phyloP scores from a whole-genome alignment of 2,113 vertebrate genomes.

The Talpa occidentalis region DNA sequence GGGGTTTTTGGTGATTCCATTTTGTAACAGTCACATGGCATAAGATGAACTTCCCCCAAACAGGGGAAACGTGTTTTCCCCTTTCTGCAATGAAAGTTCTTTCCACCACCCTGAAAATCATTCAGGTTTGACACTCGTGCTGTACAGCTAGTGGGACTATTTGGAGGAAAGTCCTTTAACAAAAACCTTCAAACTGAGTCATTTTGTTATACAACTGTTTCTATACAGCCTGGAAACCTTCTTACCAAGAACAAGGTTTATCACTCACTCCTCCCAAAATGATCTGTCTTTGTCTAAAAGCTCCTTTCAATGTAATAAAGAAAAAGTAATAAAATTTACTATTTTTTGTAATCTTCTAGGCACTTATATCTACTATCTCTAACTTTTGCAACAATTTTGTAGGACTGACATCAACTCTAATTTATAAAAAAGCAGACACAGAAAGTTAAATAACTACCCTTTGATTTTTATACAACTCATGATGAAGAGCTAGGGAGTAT shows the following conservation, averaged over 20 bases:
- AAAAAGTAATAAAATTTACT: not conserved
- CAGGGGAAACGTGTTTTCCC: not conserved
- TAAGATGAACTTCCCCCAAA: not conserved
- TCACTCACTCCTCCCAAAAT: not conserved
- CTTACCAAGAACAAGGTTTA: not conserved
- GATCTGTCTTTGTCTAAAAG: not conserved
- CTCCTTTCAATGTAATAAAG: not conserved
- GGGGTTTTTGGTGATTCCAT: too few species aligned
- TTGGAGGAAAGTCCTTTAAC: not conserved
- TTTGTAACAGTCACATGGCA: not conserved
- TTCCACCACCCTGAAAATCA: not conserved
- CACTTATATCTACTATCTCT: not conserved
- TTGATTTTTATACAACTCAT: not conserved
- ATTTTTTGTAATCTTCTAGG: not conserved
- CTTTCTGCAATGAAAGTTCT: not conserved
- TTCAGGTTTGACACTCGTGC: not conserved
- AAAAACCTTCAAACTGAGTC: not conserved
- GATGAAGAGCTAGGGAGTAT: not conserved
- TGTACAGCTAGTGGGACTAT: not conserved
- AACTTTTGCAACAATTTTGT: not conserved
- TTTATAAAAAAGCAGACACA: not conserved
- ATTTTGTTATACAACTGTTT: not conserved
- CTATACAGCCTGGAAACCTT: not conserved
- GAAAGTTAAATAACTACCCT: constrained; percentile 14
- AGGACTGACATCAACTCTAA: not conserved